Evolutionary conservation across 1,140 invertebrate species (phyloP).

Genomic region (Drosophila ogumai): DNA sequence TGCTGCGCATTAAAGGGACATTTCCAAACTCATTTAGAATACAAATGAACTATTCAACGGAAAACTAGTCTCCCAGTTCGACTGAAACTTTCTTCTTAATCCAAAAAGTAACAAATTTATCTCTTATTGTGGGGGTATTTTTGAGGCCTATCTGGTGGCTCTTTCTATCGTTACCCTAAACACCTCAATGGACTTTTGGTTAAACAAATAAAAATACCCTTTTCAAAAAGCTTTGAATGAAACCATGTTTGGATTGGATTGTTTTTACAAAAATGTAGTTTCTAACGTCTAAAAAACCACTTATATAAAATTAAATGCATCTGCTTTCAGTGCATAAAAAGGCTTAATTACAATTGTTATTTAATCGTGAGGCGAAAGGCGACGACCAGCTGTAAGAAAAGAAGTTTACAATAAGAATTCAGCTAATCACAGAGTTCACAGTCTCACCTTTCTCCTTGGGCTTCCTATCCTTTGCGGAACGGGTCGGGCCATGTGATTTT

Average conservation of each 20-base stretch:
- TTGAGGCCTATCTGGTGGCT: neutral
- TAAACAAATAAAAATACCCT: conserved; percentile 39
- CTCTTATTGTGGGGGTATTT: neutral
- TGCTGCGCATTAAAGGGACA: neutral
- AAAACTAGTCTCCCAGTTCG: conserved; percentile 10
- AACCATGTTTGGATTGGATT: conserved; percentile 26
- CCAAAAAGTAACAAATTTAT: neutral
- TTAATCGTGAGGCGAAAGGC: conserved; percentile 39
- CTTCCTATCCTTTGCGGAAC: conserved; percentile 72
- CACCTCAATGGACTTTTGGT: neutral
- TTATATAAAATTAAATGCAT: conserved; percentile 26
- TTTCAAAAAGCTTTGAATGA: conserved; percentile 29
- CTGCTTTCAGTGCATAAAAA: conserved; percentile 14
- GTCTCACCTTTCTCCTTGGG: conserved; percentile 78
- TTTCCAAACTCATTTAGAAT: conserved; percentile 6
- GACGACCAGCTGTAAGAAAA: conserved; percentile 44
- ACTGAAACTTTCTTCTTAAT: neutral
- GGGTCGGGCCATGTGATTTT: conserved; percentile 25
- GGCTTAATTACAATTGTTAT: neutral
- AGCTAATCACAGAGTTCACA: neutral
- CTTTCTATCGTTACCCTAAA: neutral
- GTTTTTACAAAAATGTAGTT: conserved; percentile 47
- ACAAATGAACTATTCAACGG: neutral
- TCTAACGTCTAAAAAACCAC: conserved; percentile 36
- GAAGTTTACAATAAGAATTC: neutral